These are phyloP conservation scores for Phoeniculus purpureus DNA, from an alignment of 2,797 vertebrate species.

Conservation along the genomic window DNA sequence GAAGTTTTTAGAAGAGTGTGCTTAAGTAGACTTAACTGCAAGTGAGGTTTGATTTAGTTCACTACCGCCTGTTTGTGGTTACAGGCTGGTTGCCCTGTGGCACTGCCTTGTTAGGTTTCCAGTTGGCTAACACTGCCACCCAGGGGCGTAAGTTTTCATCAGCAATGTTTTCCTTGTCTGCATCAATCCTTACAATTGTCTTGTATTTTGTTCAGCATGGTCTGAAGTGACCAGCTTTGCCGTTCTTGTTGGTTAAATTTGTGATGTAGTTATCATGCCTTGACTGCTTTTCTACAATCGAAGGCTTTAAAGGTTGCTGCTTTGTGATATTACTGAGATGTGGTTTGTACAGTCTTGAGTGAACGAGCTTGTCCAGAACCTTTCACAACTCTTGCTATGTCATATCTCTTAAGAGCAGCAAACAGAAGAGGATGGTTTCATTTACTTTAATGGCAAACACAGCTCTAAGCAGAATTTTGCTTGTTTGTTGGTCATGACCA, in stretches of 20 bases:
- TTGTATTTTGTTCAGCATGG: background rate
- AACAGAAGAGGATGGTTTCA: background rate
- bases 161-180: background rate
- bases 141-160: conserved; percentile 7
- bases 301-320: background rate
- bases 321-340: background rate
- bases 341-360: background rate
- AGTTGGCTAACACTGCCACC: conserved; percentile 69
- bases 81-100: background rate
- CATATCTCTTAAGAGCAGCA: background rate
- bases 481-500: background rate
- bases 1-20: background rate
- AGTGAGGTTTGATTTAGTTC: background rate
- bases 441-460: background rate
- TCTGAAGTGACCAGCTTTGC: background rate
- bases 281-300: background rate
- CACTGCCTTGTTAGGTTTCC: background rate
- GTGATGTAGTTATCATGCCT: background rate
- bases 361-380: background rate
- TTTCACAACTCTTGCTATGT: background rate
- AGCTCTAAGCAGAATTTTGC: background rate
- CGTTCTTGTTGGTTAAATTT: background rate
- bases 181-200: background rate
- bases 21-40: background rate
- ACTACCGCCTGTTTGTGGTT: background rate